Evolutionary conservation across 2,888 invertebrate genomes (phyloP).

Genomic region (Aleiodes leptofemur): DNA sequence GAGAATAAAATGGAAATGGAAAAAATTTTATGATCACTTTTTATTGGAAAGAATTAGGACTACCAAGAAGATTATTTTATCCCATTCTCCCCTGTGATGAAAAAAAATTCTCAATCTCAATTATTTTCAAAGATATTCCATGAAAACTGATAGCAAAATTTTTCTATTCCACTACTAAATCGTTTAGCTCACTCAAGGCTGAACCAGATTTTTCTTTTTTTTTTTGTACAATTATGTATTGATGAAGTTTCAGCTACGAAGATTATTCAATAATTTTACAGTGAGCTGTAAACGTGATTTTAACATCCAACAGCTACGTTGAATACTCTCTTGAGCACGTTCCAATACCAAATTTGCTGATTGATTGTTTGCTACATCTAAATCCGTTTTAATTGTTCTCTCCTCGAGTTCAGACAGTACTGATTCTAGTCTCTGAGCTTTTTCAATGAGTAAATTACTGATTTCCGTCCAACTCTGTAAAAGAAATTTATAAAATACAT

Average conservation of each 20-base stretch:
- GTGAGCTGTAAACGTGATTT: slow-evolving; percentile 68
- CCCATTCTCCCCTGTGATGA: neutral
- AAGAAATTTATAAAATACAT: slow-evolving; percentile 4
- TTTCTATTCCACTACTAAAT: too few species aligned
- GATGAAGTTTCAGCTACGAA: slow-evolving; percentile 69
- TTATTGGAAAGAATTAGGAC: too few species aligned
- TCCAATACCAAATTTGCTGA: slow-evolving; percentile 61
- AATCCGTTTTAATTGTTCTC: slow-evolving; percentile 64
- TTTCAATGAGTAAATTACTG: slow-evolving; percentile 63
- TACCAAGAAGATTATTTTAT: too few species aligned
- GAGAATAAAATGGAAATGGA: neutral
- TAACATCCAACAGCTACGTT: slow-evolving; percentile 67
- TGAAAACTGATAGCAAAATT: too few species aligned
- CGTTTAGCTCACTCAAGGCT: neutral
- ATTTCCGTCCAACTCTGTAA: slow-evolving; percentile 70
- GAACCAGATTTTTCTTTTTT: slow-evolving; percentile 45
- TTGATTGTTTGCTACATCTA: slow-evolving; percentile 60
- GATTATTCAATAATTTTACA: slow-evolving; percentile 66
- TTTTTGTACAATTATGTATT: slow-evolving; percentile 59
- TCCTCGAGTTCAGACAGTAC: slow-evolving; percentile 66
- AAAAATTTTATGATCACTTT: neutral
- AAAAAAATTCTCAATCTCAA: too few species aligned
- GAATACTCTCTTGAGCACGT: slow-evolving; percentile 67
- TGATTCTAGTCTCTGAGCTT: slow-evolving; percentile 64
- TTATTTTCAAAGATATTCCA: too few species aligned